Conservation (phyloP, 2,113 vertebrate genomes). For the Colinus virginianus region DNA sequence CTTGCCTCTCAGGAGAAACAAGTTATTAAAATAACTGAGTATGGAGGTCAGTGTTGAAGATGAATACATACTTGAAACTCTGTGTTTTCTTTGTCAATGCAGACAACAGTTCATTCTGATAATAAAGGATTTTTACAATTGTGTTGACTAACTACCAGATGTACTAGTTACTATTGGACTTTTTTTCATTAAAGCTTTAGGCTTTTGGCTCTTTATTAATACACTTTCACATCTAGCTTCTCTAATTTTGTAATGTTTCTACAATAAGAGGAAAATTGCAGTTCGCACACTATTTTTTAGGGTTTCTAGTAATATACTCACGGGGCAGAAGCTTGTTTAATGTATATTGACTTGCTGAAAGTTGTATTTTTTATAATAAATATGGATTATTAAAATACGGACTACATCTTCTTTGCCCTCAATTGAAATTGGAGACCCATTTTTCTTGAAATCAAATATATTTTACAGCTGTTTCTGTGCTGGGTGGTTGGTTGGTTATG, state of each 20-base stretch:
- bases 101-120: constrained; percentile 38
- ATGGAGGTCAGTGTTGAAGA: background rate
- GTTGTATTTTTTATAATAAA: constrained; percentile 79
- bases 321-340: constrained; percentile 69
- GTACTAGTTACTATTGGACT: constrained; percentile 18
- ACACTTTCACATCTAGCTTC: background rate
- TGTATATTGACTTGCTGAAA: constrained; percentile 71
- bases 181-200: constrained; percentile 32
- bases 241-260: constrained; percentile 17
- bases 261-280: background rate
- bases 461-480: constrained; percentile 73
- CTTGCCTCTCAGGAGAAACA: background rate
- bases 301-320: constrained; percentile 55
- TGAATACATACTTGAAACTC: background rate
- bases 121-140: constrained; percentile 46
- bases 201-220: constrained; percentile 29
- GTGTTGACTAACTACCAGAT: constrained; percentile 42
- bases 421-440: constrained; percentile 73
- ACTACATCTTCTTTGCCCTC: constrained; percentile 79
- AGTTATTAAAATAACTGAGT: constrained; percentile 9
- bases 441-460: constrained; percentile 64
- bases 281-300: constrained; percentile 18
- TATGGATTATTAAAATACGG: constrained; percentile 61
- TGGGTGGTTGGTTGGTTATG: constrained; percentile 77
- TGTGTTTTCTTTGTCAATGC: constrained; percentile 5